phyloP scores from a whole-genome alignment of 2,888 invertebrate genomes.

The Agrotis clavis region DNA sequence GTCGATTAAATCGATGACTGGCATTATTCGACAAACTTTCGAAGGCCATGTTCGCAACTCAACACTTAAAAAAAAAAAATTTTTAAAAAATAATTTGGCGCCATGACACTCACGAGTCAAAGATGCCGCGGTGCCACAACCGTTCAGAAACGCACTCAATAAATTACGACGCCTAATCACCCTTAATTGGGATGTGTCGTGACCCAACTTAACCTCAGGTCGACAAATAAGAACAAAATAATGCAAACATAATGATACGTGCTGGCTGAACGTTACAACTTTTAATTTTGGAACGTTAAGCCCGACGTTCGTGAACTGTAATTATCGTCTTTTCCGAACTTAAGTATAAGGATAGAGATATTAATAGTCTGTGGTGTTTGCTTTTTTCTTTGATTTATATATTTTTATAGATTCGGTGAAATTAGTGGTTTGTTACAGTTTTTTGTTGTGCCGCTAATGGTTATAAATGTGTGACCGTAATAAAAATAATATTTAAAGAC shows the following conservation, averaged over 20 bases:
- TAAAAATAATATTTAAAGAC: slow-evolving; percentile 63
- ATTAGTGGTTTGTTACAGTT: slow-evolving; percentile 86
- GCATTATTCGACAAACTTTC: slow-evolving; percentile 69
- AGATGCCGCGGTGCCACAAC: slow-evolving; percentile 80
- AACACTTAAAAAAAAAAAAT: slow-evolving; percentile 78
- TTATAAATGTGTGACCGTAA: slow-evolving; percentile 83
- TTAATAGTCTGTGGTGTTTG: slow-evolving; percentile 87
- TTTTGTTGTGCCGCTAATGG: slow-evolving; percentile 84
- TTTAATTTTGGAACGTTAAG: slow-evolving; percentile 88
- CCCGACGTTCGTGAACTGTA: slow-evolving; percentile 83
- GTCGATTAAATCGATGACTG: slow-evolving; percentile 66
- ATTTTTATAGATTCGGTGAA: slow-evolving; percentile 86
- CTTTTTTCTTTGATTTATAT: slow-evolving; percentile 89
- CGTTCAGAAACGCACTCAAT: slow-evolving; percentile 86
- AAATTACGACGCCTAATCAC: slow-evolving; percentile 90
- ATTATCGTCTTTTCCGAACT: slow-evolving; percentile 86
- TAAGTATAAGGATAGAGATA: slow-evolving; percentile 91
- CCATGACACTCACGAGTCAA: slow-evolving; percentile 79
- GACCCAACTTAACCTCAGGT: slow-evolving; percentile 90
- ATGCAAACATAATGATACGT: slow-evolving; percentile 90
- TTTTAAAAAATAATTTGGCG: slow-evolving; percentile 78
- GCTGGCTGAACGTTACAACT: slow-evolving; percentile 80
- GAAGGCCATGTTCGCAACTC: slow-evolving; percentile 81
- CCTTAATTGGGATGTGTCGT: slow-evolving; percentile 90
- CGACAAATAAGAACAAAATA: slow-evolving; percentile 86